phyloP scores from a whole-genome alignment of 1,140 invertebrate species.

The Drosophila tropicalis region DNA sequence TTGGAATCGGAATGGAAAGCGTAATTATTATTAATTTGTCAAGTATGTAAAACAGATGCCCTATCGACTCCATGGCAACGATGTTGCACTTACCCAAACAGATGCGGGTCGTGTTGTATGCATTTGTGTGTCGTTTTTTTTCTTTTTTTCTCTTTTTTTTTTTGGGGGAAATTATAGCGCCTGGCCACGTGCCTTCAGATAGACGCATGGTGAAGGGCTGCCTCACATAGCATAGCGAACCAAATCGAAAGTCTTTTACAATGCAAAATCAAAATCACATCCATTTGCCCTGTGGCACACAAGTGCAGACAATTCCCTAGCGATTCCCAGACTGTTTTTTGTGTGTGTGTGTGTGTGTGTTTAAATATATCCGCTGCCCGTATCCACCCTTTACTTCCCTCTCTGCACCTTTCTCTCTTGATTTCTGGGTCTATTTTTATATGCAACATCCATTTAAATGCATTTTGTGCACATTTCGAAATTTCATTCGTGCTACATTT shows the following conservation, averaged over 20 bases:
- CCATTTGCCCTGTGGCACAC: slow-evolving; percentile 46
- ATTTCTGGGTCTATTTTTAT: slow-evolving; percentile 61
- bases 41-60: slow-evolving; percentile 81
- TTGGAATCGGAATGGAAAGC: slow-evolving; percentile 47
- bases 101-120: slow-evolving; percentile 56
- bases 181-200: slow-evolving; percentile 45
- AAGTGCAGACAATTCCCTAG: slow-evolving; percentile 67
- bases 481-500: slow-evolving; percentile 70
- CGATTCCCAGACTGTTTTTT: slow-evolving; percentile 34
- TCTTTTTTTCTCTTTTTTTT: slow-evolving; percentile 12
- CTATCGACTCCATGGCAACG: slow-evolving; percentile 31
- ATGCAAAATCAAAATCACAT: slow-evolving; percentile 65
- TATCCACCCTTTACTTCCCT: slow-evolving; percentile 34
- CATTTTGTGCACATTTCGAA: slow-evolving; percentile 79
- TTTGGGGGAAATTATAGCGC: slow-evolving; percentile 34
- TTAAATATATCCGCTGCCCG: slow-evolving; percentile 47
- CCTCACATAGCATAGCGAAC: slow-evolving; percentile 32
- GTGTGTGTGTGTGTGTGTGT: not conserved
- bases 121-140: slow-evolving; percentile 26
- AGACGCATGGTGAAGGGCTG: slow-evolving; percentile 29
- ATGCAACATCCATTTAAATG: slow-evolving; percentile 66
- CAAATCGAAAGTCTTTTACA: slow-evolving; percentile 46
- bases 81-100: slow-evolving; percentile 22
- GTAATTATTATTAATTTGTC: slow-evolving; percentile 81
- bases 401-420: slow-evolving; percentile 38